Base-by-base conservation (phyloP, 2,888 invertebrate genomes). In the Acanthosepion pharaonis region DNA sequence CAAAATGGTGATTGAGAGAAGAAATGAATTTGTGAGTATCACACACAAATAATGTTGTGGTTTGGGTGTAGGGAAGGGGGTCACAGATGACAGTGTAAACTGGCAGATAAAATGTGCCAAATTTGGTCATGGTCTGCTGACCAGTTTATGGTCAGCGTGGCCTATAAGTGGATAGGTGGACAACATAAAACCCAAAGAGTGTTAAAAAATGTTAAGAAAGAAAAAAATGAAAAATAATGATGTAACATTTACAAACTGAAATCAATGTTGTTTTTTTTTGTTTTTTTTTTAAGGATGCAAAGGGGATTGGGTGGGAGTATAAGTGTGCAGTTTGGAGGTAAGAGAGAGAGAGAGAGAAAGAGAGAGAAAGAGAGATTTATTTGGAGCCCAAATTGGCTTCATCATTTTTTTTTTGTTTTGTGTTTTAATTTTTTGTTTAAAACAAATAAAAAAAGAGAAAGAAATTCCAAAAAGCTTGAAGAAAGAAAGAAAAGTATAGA, bases 401-500 rank as follows among this genome's bases (percentile, higher is more conserved):
- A 59, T 5, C 0, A 23, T 59, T 59, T 59, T 59, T 59, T 59
- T 59, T 59, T 42, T n/a, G 42, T 42, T 42, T 42, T 42, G 42
- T 42, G 42, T 20, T 59, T 5, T 23, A 59, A 59, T 59, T 23
- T 59, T 11, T 59, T n/a, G 64, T 64, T 64, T 64, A 25, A 59
- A 64, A 78, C 9, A 78, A 78, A n/a, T n/a, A 78, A 78, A 78
- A 78, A 78, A 78, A 78, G n/a, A 78, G 78, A 33, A 78, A 78
- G 78, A 78, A 78, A 78, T 78, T 78, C 78, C n/a, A 78, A 78
- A 78, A 78, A 78, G 78, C 78, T 78, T 78, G 78, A 78, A n/a
- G 78, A 78, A 78, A 78, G 78, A 78, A 78, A 78, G 78, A 78
- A 78, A 33, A 78, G 78, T 33, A n/a, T 78, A n/a, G 78, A 78